Percentiles rank a stretch among this genome's conserved stretches.
Evolutionary conservation across 2,888 invertebrate genomes (phyloP).

Genomic region (Phania funesta): DNA sequence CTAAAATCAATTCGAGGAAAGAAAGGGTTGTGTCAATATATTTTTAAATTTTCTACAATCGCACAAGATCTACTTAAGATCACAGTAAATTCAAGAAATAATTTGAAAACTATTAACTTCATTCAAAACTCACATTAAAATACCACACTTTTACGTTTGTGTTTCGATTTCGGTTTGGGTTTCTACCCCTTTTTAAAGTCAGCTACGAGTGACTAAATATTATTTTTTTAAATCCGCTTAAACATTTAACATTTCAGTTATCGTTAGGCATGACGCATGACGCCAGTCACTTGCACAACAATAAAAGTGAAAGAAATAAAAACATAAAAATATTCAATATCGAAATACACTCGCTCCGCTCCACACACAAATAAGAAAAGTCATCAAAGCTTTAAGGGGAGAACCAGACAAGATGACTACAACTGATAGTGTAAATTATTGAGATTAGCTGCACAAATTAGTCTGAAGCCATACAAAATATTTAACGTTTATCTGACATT

Average conservation of each 20-base stretch:
- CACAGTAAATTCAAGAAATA: too few relatives aligned
- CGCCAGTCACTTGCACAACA: slow-evolving; percentile 50
- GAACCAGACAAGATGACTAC: slow-evolving; percentile 70
- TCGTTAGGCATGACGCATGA: slow-evolving; percentile 4
- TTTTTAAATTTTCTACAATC: too few relatives aligned
- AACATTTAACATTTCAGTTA: slow-evolving; percentile 37
- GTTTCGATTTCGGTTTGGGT: neutral
- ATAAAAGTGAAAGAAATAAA: neutral
- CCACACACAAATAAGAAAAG: slow-evolving; percentile 45
- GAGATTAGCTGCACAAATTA: slow-evolving; percentile 71
- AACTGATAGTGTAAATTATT: slow-evolving; percentile 71
- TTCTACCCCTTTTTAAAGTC: neutral
- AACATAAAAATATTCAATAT: slow-evolving; percentile 1
- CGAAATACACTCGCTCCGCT: neutral
- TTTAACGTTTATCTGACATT: slow-evolving; percentile 66
- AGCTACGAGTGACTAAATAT: neutral
- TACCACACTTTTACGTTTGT: neutral
- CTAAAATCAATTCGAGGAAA: too few relatives aligned
- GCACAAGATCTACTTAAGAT: too few relatives aligned
- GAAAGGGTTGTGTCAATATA: too few relatives aligned
- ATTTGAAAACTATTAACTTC: too few relatives aligned
- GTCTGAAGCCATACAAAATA: slow-evolving; percentile 65
- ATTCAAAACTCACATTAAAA: too few relatives aligned
- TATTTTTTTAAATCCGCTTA: slow-evolving; percentile 1
- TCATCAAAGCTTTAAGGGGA: slow-evolving; percentile 65